Conservation (phyloP, 2,113 vertebrate genomes). For the Craseonycteris thonglongyai region DNA sequence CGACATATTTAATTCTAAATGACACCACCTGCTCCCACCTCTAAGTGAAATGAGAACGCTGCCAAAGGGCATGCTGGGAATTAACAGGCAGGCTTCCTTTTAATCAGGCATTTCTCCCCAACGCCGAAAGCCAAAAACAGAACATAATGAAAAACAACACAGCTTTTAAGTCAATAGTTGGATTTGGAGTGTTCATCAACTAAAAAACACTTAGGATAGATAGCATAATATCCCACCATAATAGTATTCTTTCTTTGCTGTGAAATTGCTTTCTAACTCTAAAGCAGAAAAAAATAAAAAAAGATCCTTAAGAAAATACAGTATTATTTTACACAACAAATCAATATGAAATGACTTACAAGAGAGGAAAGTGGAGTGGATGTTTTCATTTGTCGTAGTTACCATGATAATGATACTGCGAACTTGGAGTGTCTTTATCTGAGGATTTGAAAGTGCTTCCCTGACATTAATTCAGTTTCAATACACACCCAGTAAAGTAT, state of each 20-base stretch:
- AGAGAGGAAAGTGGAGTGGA: neutral
- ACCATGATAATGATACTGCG: neutral
- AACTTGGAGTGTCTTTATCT: neutral
- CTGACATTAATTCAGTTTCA: neutral
- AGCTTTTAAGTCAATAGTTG: slow-evolving; percentile 47
- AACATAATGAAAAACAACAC: slow-evolving; percentile 55
- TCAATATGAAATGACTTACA: neutral
- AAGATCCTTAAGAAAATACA: neutral
- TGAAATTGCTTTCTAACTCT: slow-evolving; percentile 11
- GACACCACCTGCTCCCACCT: slow-evolving; percentile 80
- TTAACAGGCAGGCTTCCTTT: slow-evolving; percentile 72
- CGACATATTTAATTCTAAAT: slow-evolving; percentile 78
- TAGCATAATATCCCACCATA: neutral
- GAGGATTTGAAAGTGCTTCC: neutral
- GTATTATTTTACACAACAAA: slow-evolving; percentile 8
- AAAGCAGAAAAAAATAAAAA: neutral
- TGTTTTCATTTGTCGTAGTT: slow-evolving; percentile 34
- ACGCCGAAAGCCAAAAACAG: slow-evolving; percentile 53
- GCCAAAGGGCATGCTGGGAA: slow-evolving; percentile 76
- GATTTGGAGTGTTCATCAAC: slow-evolving; percentile 35
- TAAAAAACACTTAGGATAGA: slow-evolving; percentile 15
- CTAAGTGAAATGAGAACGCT: slow-evolving; percentile 76
- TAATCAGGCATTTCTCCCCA: slow-evolving; percentile 68
- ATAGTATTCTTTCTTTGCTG: neutral
- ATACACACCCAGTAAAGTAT: neutral